phyloP scores from a whole-genome alignment of 2,113 vertebrate species.

The Oryzias celebensis region DNA sequence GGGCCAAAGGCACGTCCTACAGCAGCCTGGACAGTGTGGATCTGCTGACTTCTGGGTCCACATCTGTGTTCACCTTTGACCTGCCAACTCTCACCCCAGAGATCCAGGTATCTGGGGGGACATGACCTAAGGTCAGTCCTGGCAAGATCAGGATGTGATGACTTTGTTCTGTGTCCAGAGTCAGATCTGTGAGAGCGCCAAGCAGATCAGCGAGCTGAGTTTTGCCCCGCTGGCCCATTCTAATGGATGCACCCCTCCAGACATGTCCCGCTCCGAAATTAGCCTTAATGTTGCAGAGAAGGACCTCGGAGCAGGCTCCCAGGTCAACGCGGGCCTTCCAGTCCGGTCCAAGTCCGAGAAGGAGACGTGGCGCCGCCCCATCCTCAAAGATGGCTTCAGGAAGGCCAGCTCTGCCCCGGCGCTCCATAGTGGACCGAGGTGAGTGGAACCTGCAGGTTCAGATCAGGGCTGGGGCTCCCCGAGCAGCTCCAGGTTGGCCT shows the following conservation, averaged over 20 bases:
- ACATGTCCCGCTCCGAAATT: slow-evolving; percentile 47
- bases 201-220: slow-evolving; percentile 82
- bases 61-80: slow-evolving; percentile 89
- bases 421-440: slow-evolving; percentile 51
- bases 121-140: rapidly evolving
- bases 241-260: slow-evolving; percentile 50
- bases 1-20: slow-evolving; percentile 95
- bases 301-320: slow-evolving; percentile 21
- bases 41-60: slow-evolving; percentile 84
- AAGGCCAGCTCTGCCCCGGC: slow-evolving; percentile 59
- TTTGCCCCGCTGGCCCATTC: slow-evolving; percentile 80
- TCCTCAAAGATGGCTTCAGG: slow-evolving; percentile 52
- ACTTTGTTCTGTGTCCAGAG: slow-evolving; percentile 56
- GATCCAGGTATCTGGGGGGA: slow-evolving; percentile 72
- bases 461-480: not conserved
- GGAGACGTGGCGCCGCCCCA: slow-evolving; percentile 40
- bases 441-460: slow-evolving; percentile 20
- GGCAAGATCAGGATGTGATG: not conserved
- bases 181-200: slow-evolving; percentile 83
- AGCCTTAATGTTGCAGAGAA: slow-evolving; percentile 29
- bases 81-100: slow-evolving; percentile 85
- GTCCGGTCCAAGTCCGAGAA: slow-evolving; percentile 33
- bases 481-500: not conserved
- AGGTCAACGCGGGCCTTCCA: slow-evolving; percentile 20
- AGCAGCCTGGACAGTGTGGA: slow-evolving; percentile 95